phyloP scores from a whole-genome alignment of 2,888 invertebrate genomes.

The Catocala sponsa region DNA sequence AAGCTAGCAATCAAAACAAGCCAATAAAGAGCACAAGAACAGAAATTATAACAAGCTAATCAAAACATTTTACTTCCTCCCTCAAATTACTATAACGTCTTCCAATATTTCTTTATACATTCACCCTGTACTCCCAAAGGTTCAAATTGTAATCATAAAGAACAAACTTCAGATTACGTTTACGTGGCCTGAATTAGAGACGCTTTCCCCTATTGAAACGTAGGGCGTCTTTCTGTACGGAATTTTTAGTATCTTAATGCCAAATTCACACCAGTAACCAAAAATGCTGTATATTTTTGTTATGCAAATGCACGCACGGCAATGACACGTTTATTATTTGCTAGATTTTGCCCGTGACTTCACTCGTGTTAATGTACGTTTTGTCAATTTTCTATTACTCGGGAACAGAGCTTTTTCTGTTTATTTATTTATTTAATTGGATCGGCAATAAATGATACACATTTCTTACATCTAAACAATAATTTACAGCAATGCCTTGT shows the following conservation, averaged over 20 bases:
- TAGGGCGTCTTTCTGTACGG: neutral
- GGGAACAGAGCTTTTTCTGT: no score
- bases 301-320: no score
- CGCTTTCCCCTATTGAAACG: neutral
- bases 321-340: no score
- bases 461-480: no score
- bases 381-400: no score
- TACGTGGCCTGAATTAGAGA: slow-evolving; percentile 22
- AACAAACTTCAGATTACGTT: slow-evolving; percentile 24
- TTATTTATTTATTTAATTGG: no score
- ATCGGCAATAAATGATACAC: no score
- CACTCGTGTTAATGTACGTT: no score
- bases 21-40: neutral
- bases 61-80: slow-evolving; percentile 9
- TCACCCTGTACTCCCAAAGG: slow-evolving; percentile 4
- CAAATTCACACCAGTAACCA: no score
- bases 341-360: no score
- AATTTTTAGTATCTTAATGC: neutral
- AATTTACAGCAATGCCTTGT: no score
- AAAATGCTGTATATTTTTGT: no score
- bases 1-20: neutral
- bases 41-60: slow-evolving; percentile 1
- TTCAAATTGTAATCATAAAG: slow-evolving; percentile 22
- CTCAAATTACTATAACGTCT: slow-evolving; percentile 13
- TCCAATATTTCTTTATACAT: slow-evolving; percentile 15